These are phyloP conservation scores for Itoplectis maculator DNA, from an alignment of 2,888 invertebrate genomes.

Conservation along the genomic window DNA sequence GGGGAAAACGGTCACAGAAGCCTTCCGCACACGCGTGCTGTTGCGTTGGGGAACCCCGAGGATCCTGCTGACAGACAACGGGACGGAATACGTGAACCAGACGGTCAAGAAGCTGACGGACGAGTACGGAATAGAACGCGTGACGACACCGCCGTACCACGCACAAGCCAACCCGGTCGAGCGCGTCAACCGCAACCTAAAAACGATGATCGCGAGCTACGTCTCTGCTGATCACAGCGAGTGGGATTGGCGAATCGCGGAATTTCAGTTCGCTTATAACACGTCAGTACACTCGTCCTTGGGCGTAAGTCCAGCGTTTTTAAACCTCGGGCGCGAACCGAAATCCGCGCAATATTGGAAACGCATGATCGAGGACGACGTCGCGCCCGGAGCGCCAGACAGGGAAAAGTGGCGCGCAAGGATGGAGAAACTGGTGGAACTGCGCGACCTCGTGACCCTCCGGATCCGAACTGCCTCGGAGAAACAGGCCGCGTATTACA, in stretches of 20 bases:
- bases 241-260: background rate
- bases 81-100: constrained; percentile 23
- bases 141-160: constrained; percentile 43
- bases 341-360: background rate
- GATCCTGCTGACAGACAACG: constrained; percentile 10
- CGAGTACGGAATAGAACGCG: constrained; percentile 11
- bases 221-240: background rate
- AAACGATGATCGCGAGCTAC: background rate
- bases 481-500: constrained; percentile 43
- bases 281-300: background rate
- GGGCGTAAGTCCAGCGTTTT: background rate
- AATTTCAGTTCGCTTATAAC: background rate
- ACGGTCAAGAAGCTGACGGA: background rate
- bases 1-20: constrained; percentile 7
- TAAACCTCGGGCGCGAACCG: constrained; percentile 1
- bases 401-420: background rate
- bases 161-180: constrained; percentile 50
- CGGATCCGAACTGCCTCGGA: constrained; percentile 1
- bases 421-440: no score
- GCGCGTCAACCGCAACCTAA: background rate
- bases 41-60: constrained; percentile 26
- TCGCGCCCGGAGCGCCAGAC: background rate
- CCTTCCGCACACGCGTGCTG: background rate
- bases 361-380: background rate
- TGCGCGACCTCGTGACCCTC: no score